phyloP scores from a whole-genome alignment of 2,797 vertebrate genomes.

The Lophius americanus region DNA sequence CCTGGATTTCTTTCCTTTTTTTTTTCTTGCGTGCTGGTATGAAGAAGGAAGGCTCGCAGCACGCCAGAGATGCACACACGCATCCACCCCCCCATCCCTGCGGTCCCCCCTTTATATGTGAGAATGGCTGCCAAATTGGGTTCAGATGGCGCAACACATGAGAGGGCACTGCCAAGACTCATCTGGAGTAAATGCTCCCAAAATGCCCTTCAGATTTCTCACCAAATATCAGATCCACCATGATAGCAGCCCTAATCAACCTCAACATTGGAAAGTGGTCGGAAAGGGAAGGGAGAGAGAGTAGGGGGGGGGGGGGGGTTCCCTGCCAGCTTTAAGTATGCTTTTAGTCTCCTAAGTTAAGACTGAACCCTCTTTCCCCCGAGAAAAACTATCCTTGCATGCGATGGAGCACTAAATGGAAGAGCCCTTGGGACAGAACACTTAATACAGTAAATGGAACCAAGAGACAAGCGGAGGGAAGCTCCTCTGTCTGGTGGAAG shows the following conservation, averaged over 20 bases:
- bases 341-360: constrained; percentile 71
- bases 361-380: constrained; percentile 45
- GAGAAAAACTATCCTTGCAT: constrained; percentile 75
- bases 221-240: constrained; percentile 67
- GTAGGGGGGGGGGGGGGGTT: constrained; percentile 12
- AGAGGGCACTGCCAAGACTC: constrained; percentile 74
- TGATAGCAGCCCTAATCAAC: constrained; percentile 75
- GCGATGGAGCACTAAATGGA: constrained; percentile 75
- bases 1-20: constrained; percentile 47
- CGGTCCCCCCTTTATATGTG: constrained; percentile 1
- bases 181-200: constrained; percentile 77
- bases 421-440: constrained; percentile 67
- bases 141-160: constrained; percentile 77
- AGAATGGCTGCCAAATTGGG: constrained; percentile 76
- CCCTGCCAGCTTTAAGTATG: constrained; percentile 64
- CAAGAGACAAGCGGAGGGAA: constrained; percentile 57
- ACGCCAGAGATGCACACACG: constrained; percentile 12
- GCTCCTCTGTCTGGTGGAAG: constrained; percentile 64
- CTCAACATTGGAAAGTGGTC: constrained; percentile 66
- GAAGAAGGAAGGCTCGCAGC: constrained; percentile 54
- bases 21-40: constrained; percentile 59
- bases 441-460: constrained; percentile 76
- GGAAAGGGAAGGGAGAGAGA: constrained; percentile 14
- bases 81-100: neutral
- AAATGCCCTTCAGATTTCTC: constrained; percentile 72